Evolutionary conservation across 2,113 vertebrate species (phyloP), one percentile per base, ranked within the genome.

Genomic region (Heloderma charlesbogerti): DNA sequence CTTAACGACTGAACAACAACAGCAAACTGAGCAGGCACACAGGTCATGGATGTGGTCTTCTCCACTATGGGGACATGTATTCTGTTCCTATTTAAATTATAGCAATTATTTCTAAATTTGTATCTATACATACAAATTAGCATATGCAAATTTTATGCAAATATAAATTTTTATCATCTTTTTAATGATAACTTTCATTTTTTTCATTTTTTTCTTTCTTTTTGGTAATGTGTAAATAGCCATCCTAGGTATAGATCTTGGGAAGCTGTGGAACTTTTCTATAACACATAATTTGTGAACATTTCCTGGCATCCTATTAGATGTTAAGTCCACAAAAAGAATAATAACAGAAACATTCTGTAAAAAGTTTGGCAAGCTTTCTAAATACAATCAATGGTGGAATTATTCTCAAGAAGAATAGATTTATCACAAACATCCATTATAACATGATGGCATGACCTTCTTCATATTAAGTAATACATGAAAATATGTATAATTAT

Each of bases 401-500:
- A 72, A 31, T 40, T 84, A 67, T 84, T 20, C 60, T 67, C 25
- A 40, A 57, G 43, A 80, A 88, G 78, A 88, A 71, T 54, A 54
- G 34, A 71, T 54, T 71, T 22, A 63, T 66, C 31, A 16, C 31
- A 82, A 69, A 89, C 63, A 69, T 51, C 77, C 69, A 63, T 69
- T 31, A 6, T 69, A 43, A 85, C 40, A 69, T 29, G 40, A 27
- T 66, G 71, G 66, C 29, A 34, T 71, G 29, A 69, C 27, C 40
- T 48, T 85, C 40, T 48, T 85, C 29, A 34, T 71, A 45, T 15
- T 25, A 51, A 3, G 27, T 37, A 71, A 81, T 69, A n/a, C 87
- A 88, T 79, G 75, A 66, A 88, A 43, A 79, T 45, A 43, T 88
- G 34, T 79, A 43, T 63, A 9, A 79, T 78, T 88, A 51, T 81